Percentiles rank a stretch among this genome's conserved stretches.
Evolutionary conservation across 1,140 invertebrate genomes (phyloP).

Genomic region (Cyclargus thomasi): DNA sequence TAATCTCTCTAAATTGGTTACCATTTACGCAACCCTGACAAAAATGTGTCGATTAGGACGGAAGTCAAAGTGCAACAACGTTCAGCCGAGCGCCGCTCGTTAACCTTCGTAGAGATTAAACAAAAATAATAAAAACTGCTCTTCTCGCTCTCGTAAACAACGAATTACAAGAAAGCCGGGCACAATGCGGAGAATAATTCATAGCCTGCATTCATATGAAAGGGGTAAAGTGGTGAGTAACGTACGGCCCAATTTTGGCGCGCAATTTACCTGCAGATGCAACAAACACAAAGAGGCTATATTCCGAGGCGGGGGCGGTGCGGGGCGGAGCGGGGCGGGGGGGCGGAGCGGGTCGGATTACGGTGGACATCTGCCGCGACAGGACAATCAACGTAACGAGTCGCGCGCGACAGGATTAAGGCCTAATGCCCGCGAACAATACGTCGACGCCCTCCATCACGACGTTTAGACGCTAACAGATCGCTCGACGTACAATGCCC

Average conservation of each 20-base stretch:
- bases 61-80: neutral
- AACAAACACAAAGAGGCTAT: slow-evolving; percentile 71
- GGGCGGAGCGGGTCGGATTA: slow-evolving; percentile 58
- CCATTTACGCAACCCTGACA: no score
- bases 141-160: slow-evolving; percentile 43
- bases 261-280: slow-evolving; percentile 73
- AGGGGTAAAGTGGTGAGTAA: slow-evolving; percentile 54
- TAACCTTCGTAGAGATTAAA: slow-evolving; percentile 23
- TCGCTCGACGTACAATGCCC: slow-evolving; percentile 62
- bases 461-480: slow-evolving; percentile 67
- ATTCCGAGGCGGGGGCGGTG: slow-evolving; percentile 40
- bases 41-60: no score
- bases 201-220: slow-evolving; percentile 61
- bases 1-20: no score
- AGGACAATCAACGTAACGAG: slow-evolving; percentile 71
- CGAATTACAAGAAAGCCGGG: slow-evolving; percentile 50
- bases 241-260: slow-evolving; percentile 65
- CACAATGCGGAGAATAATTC: slow-evolving; percentile 69
- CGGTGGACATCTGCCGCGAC: slow-evolving; percentile 61
- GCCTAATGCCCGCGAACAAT: slow-evolving; percentile 70
- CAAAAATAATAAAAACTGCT: slow-evolving; percentile 23
- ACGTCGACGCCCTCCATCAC: slow-evolving; percentile 62
- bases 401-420: slow-evolving; percentile 65
- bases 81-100: neutral
- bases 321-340: slow-evolving; percentile 26